These are phyloP conservation scores for Drosophila helvetica DNA, from an alignment of 2,888 invertebrate genomes.

Conservation along the genomic window DNA sequence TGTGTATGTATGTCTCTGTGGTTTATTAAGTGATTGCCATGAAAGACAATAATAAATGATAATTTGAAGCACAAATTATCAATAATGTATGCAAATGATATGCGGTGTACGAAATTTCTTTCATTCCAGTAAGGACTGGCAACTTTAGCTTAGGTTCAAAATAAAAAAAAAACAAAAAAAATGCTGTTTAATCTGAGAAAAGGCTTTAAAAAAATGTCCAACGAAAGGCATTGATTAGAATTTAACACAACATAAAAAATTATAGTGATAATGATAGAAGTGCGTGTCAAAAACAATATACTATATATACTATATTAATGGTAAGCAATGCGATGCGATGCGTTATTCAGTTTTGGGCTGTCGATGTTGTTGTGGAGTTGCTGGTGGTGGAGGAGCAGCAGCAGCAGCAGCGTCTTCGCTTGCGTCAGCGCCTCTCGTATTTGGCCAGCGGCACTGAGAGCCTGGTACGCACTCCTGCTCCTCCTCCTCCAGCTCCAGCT, in stretches of 20 bases:
- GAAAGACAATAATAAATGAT: slow-evolving; percentile 25
- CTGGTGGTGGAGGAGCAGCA: slow-evolving; percentile 45
- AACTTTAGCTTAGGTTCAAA: slow-evolving; percentile 25
- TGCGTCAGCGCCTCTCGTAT: slow-evolving; percentile 81
- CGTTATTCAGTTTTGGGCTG: slow-evolving; percentile 28
- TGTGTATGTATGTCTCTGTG: too few species aligned
- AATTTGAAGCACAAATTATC: slow-evolving; percentile 16
- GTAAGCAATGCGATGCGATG: slow-evolving; percentile 10
- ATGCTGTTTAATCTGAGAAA: slow-evolving; percentile 1
- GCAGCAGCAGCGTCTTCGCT: slow-evolving; percentile 58
- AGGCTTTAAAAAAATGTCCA: slow-evolving; percentile 14
- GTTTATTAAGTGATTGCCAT: slow-evolving; percentile 59
- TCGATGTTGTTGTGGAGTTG: slow-evolving; percentile 8
- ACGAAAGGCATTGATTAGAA: slow-evolving; percentile 23
- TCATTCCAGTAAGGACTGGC: too few species aligned
- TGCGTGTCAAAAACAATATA: slow-evolving; percentile 8
- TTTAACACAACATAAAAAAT: slow-evolving; percentile 41
- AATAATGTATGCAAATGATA: not conserved
- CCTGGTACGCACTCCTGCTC: slow-evolving; percentile 83
- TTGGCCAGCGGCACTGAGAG: slow-evolving; percentile 84
- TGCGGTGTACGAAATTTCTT: not conserved
- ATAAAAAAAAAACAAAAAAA: not conserved
- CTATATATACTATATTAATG: not conserved
- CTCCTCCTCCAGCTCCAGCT: slow-evolving; percentile 31
- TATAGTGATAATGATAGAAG: slow-evolving; percentile 17